These are phyloP conservation scores for Fulica atra DNA, from an alignment of 2,113 vertebrate genomes.

Conservation along the genomic window DNA sequence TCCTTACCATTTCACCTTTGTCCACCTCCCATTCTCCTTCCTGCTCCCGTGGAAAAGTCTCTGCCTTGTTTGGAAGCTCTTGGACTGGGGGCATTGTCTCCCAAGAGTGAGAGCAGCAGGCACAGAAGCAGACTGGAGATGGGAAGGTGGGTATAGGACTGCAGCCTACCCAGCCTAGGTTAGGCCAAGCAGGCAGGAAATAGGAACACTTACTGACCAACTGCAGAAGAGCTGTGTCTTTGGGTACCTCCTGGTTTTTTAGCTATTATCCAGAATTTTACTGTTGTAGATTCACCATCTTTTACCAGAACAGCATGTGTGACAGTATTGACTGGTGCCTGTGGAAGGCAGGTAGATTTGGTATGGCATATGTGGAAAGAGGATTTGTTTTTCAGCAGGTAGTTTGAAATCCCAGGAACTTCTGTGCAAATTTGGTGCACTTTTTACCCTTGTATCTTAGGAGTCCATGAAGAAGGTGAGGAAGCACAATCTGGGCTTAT, in stretches of 20 bases:
- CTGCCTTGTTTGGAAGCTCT: neutral
- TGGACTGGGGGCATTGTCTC: neutral
- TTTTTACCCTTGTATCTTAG: neutral
- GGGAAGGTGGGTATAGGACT: neutral
- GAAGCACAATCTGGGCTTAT: neutral
- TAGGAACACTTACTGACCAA: neutral
- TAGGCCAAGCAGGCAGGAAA: neutral
- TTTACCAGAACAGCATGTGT: neutral
- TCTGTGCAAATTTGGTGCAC: neutral
- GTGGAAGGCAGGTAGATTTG: neutral
- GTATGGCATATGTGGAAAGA: neutral
- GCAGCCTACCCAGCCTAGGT: neutral
- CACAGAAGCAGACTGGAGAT: neutral
- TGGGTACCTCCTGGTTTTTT: neutral
- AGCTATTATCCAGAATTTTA: neutral
- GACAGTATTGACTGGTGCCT: neutral
- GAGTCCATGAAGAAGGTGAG: fast-evolving
- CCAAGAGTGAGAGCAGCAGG: fast-evolving
- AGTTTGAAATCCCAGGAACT: neutral
- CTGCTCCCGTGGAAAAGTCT: neutral
- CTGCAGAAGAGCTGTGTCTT: neutral
- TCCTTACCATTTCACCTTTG: neutral
- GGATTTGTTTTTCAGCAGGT: neutral
- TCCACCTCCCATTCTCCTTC: neutral
- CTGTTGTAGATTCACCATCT: neutral